Evolutionary conservation across 2,797 vertebrate genomes (phyloP).

Genomic region (Oreochromis mossambicus): DNA sequence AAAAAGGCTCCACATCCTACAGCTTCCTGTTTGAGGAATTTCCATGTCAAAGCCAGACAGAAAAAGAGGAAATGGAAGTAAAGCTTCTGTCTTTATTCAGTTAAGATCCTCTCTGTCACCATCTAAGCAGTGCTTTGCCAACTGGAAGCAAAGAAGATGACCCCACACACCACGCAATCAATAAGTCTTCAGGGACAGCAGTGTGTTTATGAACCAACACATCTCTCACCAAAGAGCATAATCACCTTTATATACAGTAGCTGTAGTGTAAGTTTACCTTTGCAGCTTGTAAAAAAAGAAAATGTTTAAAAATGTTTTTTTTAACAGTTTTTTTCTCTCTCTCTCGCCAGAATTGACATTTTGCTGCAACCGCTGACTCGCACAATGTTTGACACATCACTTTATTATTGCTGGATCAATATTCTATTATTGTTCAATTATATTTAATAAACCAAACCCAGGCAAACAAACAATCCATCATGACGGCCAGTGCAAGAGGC

Average conservation of each 20-base stretch:
- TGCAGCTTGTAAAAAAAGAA: background rate
- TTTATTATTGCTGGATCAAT: constrained; percentile 20
- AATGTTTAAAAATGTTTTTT: background rate
- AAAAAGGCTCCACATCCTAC: constrained; percentile 1
- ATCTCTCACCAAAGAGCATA: background rate
- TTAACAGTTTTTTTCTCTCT: background rate
- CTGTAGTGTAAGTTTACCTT: background rate
- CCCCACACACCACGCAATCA: constrained; percentile 8
- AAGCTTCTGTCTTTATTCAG: constrained; percentile 22
- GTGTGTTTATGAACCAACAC: constrained; percentile 30
- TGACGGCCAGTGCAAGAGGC: background rate
- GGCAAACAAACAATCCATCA: constrained; percentile 15
- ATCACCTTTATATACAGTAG: background rate
- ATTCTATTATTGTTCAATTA: constrained; percentile 35
- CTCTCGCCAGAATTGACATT: background rate
- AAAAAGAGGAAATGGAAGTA: constrained; percentile 24
- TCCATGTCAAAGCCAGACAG: background rate
- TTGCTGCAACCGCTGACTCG: background rate
- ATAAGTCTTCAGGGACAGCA: constrained; percentile 25
- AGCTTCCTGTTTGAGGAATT: constrained; percentile 34
- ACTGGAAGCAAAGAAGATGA: constrained; percentile 2
- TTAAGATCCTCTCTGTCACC: constrained; percentile 24
- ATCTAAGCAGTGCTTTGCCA: constrained; percentile 8
- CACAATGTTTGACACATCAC: background rate
- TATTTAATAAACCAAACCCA: constrained; percentile 10